Conservation (phyloP, 2,113 vertebrate genomes). For the Dissostichus mawsoni region DNA sequence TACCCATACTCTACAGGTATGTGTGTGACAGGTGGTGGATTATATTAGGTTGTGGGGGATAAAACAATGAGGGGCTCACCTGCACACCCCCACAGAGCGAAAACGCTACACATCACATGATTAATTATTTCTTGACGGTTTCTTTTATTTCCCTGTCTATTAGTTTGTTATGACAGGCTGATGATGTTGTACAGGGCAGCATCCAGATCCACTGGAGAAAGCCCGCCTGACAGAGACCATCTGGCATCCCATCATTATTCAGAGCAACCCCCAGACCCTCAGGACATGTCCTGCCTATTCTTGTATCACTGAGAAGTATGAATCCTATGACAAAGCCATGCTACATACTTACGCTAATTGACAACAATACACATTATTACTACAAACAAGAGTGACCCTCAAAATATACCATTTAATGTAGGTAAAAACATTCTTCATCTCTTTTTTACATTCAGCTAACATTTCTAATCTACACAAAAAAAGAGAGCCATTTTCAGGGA, state of each 20-base stretch:
- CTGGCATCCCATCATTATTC: conserved; percentile 75
- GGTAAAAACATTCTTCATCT: neutral
- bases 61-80: conserved; percentile 2
- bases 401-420: neutral
- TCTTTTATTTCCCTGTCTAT: conserved; percentile 53
- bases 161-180: conserved; percentile 63
- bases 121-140: conserved; percentile 47
- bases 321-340: conserved; percentile 38
- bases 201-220: conserved; percentile 51
- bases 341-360: conserved; percentile 15
- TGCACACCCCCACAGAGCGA: conserved; percentile 11
- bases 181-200: conserved; percentile 67
- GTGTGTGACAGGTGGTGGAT: conserved; percentile 24
- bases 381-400: neutral
- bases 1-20: neutral
- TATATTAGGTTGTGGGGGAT: neutral
- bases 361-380: conserved; percentile 2
- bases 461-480: neutral
- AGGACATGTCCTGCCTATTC: conserved; percentile 58
- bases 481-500: neutral
- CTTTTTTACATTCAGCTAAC: neutral
- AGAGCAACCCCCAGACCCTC: conserved; percentile 55
- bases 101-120: conserved; percentile 20
- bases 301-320: conserved; percentile 32
- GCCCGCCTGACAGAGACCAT: conserved; percentile 68